phyloP scores from a whole-genome alignment of 2,888 invertebrate genomes.

The Oeneis ivallda region DNA sequence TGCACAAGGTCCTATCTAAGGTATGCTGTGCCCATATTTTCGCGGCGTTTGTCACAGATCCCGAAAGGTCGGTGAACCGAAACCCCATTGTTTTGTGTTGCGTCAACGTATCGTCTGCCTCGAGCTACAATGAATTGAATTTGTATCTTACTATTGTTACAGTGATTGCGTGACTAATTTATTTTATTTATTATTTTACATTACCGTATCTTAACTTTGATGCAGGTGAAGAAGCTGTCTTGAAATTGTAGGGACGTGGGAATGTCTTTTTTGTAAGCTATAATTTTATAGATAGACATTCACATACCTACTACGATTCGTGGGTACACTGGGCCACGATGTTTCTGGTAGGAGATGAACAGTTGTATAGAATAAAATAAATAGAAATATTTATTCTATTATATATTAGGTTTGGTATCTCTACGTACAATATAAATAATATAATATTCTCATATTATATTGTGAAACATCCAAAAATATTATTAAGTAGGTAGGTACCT shows the following conservation, averaged over 20 bases:
- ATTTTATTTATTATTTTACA: constrained; percentile 55
- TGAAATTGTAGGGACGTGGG: neutral
- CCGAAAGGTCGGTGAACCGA: constrained; percentile 76
- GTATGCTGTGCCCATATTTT: constrained; percentile 73
- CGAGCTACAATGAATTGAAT: constrained; percentile 70
- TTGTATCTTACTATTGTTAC: constrained; percentile 69
- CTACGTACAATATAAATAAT: too few relatives aligned
- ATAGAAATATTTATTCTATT: too few relatives aligned
- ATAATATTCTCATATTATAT: too few relatives aligned
- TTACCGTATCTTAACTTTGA: constrained; percentile 45
- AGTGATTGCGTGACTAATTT: constrained; percentile 65
- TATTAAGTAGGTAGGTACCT: too few relatives aligned
- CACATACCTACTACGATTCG: neutral
- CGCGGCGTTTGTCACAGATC: constrained; percentile 76
- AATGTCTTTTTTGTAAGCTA: neutral
- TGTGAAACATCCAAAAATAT: too few relatives aligned
- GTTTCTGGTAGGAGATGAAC: neutral
- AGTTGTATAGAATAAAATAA: neutral
- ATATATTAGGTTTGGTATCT: too few relatives aligned
- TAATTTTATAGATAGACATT: neutral
- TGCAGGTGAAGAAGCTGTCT: constrained; percentile 38
- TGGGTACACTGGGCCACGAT: neutral
- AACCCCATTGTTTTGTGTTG: constrained; percentile 77
- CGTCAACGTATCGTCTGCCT: constrained; percentile 77
- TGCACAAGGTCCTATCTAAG: constrained; percentile 53